Conservation (phyloP, 2,797 vertebrate species). For the Neosalanx taihuensis region DNA sequence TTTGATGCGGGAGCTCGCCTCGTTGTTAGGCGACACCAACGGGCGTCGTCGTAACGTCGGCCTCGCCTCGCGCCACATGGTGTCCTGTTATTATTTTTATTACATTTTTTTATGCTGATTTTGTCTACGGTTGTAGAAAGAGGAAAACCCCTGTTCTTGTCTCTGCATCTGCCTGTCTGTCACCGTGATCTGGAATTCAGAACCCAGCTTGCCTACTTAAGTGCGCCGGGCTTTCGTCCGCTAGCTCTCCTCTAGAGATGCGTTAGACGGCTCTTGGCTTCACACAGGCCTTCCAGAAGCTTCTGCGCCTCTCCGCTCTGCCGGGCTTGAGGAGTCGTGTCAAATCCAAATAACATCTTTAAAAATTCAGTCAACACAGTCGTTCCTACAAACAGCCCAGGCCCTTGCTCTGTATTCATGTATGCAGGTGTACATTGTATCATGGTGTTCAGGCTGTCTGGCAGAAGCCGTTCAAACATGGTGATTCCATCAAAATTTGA, state of each 20-base stretch:
- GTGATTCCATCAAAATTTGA: conserved; percentile 72
- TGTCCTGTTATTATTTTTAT: not conserved
- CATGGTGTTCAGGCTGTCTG: conserved; percentile 57
- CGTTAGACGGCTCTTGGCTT: conserved; percentile 4
- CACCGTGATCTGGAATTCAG: conserved; percentile 46
- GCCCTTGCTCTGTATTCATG: conserved; percentile 75
- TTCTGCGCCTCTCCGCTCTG: conserved; percentile 37
- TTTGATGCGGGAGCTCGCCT: conserved; percentile 90
- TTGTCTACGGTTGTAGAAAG: not conserved
- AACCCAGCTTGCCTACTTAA: conserved; percentile 47
- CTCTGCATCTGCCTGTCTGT: conserved; percentile 31
- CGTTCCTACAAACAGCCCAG: conserved; percentile 61
- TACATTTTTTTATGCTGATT: not conserved
- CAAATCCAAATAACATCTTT: conserved; percentile 73
- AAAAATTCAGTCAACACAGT: conserved; percentile 74
- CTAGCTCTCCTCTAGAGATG: conserved; percentile 43
- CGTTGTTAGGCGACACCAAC: conserved; percentile 66
- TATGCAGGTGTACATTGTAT: conserved; percentile 76
- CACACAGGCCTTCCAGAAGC: conserved; percentile 37
- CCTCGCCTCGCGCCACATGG: conserved; percentile 31
- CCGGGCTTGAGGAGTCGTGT: conserved; percentile 57
- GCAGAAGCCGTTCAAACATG: conserved; percentile 50
- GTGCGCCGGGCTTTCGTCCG: conserved; percentile 23
- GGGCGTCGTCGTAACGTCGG: conserved; percentile 55
- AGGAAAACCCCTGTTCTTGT: conserved; percentile 20